Evolutionary conservation across 2,888 invertebrate genomes (phyloP).

Genomic region (Hofmannophila pseudospretella): DNA sequence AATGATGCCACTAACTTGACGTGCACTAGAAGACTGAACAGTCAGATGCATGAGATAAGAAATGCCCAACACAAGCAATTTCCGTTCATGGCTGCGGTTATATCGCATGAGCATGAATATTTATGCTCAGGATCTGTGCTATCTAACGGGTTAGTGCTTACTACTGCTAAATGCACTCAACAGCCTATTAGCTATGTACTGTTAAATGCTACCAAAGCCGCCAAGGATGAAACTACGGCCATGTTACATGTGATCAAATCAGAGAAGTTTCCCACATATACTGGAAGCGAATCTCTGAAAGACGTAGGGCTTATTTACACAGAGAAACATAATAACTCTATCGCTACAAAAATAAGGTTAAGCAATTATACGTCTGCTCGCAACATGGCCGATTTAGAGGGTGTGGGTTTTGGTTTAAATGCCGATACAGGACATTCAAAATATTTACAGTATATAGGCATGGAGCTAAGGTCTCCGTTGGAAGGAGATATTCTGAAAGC

Average conservation of each 20-base stretch:
- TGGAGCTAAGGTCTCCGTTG: slow-evolving; percentile 39
- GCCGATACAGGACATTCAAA: slow-evolving; percentile 43
- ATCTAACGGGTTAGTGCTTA: slow-evolving; percentile 56
- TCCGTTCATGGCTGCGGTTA: slow-evolving; percentile 59
- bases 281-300: slow-evolving; percentile 36
- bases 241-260: slow-evolving; percentile 46
- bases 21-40: slow-evolving; percentile 52
- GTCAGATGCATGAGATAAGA: slow-evolving; percentile 54
- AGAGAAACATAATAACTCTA: slow-evolving; percentile 47
- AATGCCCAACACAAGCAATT: slow-evolving; percentile 44
- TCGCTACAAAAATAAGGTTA: slow-evolving; percentile 47
- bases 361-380: slow-evolving; percentile 46
- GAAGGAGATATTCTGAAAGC: slow-evolving; percentile 28
- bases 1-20: slow-evolving; percentile 35
- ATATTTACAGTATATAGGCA: slow-evolving; percentile 53
- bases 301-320: slow-evolving; percentile 58
- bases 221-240: slow-evolving; percentile 37
- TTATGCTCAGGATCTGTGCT: slow-evolving; percentile 57
- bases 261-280: slow-evolving; percentile 56
- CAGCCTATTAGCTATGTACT: slow-evolving; percentile 46
- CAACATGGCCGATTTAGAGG: slow-evolving; percentile 43
- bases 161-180: slow-evolving; percentile 49
- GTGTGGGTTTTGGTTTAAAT: slow-evolving; percentile 61
- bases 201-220: slow-evolving; percentile 50
- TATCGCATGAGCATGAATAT: slow-evolving; percentile 59